phyloP scores from a whole-genome alignment of 2,113 vertebrate genomes.

The Psittacara wagleri region DNA sequence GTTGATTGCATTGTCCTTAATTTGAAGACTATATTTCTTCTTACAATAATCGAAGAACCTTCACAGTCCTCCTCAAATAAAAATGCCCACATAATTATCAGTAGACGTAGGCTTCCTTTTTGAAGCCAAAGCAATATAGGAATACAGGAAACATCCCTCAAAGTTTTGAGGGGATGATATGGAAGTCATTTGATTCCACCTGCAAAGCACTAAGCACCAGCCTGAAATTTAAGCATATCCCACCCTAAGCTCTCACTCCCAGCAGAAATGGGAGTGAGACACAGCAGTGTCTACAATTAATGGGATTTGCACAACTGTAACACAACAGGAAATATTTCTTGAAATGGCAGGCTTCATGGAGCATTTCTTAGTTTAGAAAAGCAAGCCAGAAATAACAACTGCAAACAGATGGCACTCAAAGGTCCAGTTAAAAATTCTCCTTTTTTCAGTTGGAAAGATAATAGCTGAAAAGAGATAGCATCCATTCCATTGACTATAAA shows the following conservation, averaged over 20 bases:
- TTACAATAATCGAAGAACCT: not conserved
- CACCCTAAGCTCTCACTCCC: not conserved
- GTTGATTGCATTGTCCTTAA: not conserved
- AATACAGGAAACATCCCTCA: not conserved
- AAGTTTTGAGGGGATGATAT: not conserved
- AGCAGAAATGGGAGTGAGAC: not conserved
- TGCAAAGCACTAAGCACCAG: not conserved
- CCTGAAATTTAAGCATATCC: not conserved
- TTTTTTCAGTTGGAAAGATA: not conserved
- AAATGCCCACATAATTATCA: not conserved
- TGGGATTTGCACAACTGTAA: not conserved
- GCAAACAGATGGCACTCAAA: not conserved
- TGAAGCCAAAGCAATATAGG: not conserved
- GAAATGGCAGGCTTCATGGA: not conserved
- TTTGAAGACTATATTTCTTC: not conserved
- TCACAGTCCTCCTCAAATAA: not conserved
- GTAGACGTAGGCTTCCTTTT: not conserved
- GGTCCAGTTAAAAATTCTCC: not conserved
- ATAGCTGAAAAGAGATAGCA: not conserved
- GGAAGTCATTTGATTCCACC: not conserved
- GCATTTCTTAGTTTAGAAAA: not conserved
- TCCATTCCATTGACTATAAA: not conserved
- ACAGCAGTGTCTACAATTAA: not conserved
- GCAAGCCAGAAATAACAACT: not conserved
- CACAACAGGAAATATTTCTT: not conserved